Base-by-base conservation (phyloP, 30 jellyfish, hydroid and myxozoan genomes). In the Turritopsis dohrnii region DNA sequence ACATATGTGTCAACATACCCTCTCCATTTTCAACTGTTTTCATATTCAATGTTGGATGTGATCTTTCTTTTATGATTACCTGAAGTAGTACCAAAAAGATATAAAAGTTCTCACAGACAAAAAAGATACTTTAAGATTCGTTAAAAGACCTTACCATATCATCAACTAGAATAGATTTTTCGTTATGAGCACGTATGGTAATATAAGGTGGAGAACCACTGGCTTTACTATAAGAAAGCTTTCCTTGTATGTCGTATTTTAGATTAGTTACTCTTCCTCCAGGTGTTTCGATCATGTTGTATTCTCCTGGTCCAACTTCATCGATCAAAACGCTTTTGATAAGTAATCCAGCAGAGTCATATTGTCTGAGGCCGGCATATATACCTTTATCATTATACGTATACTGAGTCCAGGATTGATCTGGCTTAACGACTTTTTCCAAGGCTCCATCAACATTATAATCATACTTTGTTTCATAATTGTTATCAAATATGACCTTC, bases 91-190 rank as follows among this genome's bases (percentile, higher is more conserved):
- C 8, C 54, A 8, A 74, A 28, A 20, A 20, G 5, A 74, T 29
- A 52, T 8, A 26, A 41, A 41, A 5, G 5, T 41, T 13, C 13
- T 3, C 13, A 3, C 13, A 41, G 9, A 3, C 13, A 41, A 13
- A 41, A 13, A 5, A 41, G 13, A 41, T 41, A 41, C 60, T 41
- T 41, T 41, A 3, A 41, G 13, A 41, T 41, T 41, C n/a, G n/a
- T 41, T 41, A 41, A 13, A 41, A 41, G 60, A 41, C 60, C 86
- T 24, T 53, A 81, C 87, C 87, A 81, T 24, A 53, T 81, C 87
- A 65, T 81, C 87, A 18, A 81, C 28, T 19, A 53, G 53, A n/a
- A 54, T 81, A 29, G 28, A 21, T 27, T 65, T 23, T 25, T n/a
- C 66, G 9, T 28, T 65, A 19, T 54, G 16, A 52, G 60, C 28